These are phyloP conservation scores for Tinamus major DNA, from an alignment of 2,797 vertebrate genomes.

Conservation along the genomic window DNA sequence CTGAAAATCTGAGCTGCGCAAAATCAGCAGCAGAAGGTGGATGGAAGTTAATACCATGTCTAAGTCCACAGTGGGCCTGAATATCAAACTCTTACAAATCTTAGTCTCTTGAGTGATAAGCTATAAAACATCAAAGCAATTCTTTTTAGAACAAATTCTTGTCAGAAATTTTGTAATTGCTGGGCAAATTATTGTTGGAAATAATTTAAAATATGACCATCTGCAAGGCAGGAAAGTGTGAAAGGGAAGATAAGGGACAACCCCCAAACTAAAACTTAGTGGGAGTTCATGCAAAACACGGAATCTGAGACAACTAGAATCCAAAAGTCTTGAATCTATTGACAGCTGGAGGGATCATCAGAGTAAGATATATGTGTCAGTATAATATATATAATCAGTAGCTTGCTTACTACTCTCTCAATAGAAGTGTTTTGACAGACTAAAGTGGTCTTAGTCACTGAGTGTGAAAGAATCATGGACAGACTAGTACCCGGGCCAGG, in stretches of 20 bases:
- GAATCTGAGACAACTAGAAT: neutral
- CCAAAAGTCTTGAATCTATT: neutral
- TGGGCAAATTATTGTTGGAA: neutral
- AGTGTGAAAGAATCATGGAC: neutral
- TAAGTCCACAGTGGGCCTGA: neutral
- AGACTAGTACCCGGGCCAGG: neutral
- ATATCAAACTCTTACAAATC: neutral
- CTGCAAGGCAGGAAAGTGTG: neutral
- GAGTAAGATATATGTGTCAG: neutral
- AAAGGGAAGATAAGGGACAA: neutral
- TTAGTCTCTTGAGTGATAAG: neutral
- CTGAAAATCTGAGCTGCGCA: neutral
- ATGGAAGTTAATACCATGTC: neutral
- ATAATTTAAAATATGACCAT: neutral
- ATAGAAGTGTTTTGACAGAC: neutral
- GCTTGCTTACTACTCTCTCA: neutral
- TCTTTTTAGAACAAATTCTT: neutral
- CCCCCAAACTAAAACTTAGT: neutral
- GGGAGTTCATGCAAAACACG: constrained; percentile 1
- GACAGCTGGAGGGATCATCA: neutral
- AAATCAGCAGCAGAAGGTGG: neutral
- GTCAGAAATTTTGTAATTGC: neutral
- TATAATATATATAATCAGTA: neutral
- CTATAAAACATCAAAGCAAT: neutral
- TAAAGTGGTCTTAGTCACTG: neutral